Conservation (phyloP, 2,113 vertebrate species). For the Oxygymnocypris stewartii region DNA sequence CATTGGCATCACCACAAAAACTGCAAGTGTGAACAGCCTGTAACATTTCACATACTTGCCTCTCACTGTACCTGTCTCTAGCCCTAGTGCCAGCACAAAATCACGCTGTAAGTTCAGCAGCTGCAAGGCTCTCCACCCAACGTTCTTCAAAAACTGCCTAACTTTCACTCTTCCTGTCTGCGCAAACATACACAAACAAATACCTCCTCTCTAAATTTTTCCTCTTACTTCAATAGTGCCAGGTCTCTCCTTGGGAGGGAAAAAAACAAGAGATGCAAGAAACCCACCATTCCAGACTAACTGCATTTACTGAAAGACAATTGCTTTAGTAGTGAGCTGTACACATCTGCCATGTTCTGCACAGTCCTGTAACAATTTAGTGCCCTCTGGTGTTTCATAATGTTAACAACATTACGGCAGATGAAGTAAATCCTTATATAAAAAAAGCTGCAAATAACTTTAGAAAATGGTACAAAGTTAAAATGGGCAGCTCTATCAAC, state of each 20-base stretch:
- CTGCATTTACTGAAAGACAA: neutral
- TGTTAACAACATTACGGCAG: neutral
- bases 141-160: conserved; percentile 64
- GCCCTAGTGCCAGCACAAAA: conserved; percentile 65
- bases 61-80: conserved; percentile 59
- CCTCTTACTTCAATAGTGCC: neutral
- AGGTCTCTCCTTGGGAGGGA: neutral
- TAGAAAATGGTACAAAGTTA: neutral
- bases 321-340: no score
- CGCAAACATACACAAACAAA: conserved; percentile 33
- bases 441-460: neutral
- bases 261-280: neutral
- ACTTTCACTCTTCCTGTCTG: conserved; percentile 65
- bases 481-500: neutral
- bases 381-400: conserved; percentile 13
- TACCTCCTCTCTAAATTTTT: neutral
- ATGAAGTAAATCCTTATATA: neutral
- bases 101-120: conserved; percentile 58
- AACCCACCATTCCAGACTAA: neutral
- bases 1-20: neutral
- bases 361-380: neutral
- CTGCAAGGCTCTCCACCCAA: conserved; percentile 62
- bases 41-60: neutral
- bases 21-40: neutral
- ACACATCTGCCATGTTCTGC: neutral